Evolutionary conservation across 2,113 vertebrate species (phyloP).

Genomic region (Clinocottus analis): DNA sequence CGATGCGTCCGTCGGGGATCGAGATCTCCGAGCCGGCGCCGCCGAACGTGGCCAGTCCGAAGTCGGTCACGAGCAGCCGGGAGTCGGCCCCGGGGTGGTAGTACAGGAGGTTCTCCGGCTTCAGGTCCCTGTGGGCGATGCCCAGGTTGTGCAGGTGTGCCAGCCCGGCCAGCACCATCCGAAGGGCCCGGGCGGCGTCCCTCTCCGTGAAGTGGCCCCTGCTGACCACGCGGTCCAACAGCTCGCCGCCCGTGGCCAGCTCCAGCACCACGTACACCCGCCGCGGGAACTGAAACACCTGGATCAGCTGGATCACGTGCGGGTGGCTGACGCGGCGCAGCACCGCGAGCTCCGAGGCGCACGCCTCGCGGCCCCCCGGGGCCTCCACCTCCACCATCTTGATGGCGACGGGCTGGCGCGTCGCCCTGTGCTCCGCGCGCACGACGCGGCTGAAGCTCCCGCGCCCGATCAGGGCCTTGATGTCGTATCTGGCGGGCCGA

Average conservation of each 20-base stretch:
- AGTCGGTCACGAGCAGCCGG: slow-evolving; percentile 75
- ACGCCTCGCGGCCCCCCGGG: slow-evolving; percentile 68
- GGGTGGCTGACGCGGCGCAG: slow-evolving; percentile 71
- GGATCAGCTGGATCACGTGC: slow-evolving; percentile 73
- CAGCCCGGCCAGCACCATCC: slow-evolving; percentile 72
- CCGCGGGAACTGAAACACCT: slow-evolving; percentile 76
- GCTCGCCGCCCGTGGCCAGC: slow-evolving; percentile 75
- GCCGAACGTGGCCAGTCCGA: slow-evolving; percentile 74
- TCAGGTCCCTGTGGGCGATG: slow-evolving; percentile 75
- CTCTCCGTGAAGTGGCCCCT: slow-evolving; percentile 75
- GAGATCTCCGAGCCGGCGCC: slow-evolving; percentile 4
- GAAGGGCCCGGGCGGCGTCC: slow-evolving; percentile 73
- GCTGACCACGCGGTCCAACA: slow-evolving; percentile 76
- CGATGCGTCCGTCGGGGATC: not conserved
- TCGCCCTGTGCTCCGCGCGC: slow-evolving; percentile 73
- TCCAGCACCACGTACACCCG: slow-evolving; percentile 77
- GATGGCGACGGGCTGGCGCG: slow-evolving; percentile 77
- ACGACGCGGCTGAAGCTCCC: slow-evolving; percentile 80
- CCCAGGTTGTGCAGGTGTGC: slow-evolving; percentile 75
- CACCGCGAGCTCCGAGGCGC: slow-evolving; percentile 73
- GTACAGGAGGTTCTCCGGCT: slow-evolving; percentile 78
- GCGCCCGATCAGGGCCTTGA: slow-evolving; percentile 79
- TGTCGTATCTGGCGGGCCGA: slow-evolving; percentile 78
- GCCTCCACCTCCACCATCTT: slow-evolving; percentile 79
- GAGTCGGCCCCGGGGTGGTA: slow-evolving; percentile 77